Evolutionary conservation across 2,888 invertebrate species (phyloP), one percentile per base, ranked within the genome.

Genomic region (Blastobasis lacticolella): DNA sequence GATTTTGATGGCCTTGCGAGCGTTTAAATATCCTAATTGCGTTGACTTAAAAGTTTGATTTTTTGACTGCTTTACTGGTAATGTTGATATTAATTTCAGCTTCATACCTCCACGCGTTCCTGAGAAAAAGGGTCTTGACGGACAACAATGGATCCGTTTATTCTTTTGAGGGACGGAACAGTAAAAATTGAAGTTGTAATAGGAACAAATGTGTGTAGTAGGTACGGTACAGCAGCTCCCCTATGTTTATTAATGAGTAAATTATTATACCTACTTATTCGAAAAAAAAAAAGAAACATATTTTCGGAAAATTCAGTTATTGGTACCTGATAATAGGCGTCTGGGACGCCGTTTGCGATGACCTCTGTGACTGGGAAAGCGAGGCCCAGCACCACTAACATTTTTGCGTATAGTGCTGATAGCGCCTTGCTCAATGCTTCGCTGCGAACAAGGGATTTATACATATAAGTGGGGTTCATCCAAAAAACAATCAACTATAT

Each of bases 321-420:
- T 38, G 6, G 49, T 80, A 92, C 92, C 90, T 92, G 93, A 73
- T 95, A 95, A 69, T 94, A 93, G 53, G 91, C 91, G 38, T 91
- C 90, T 10, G 94, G 92, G 37, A 95, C 94, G 64, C 92, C 91
- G 48, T 91, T 90, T 4, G 95, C 94, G 57, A 96, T 93, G 49
- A 95, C 94, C 85, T 96, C 95, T 4, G 96, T 95, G 55, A 97
- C 91, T 4, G 97, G 96, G 66, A 97, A 92, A 10, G 96, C 95
- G 43, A 96, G 90, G 6, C 95, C 95, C 58, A 95, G 83, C 5
- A 97, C 93, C 9, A 97, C 94, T 54, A 97, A 79, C 9, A 96
- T 86, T 75, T 97, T 95, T 51, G 94, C 95, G 79, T 97, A 97
- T 38, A 96, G 88, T 4, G 94, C 94, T 44, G 95, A 95, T 45